Base-by-base conservation (phyloP, 1,140 invertebrate genomes). In the Leptopilina clavipes region DNA sequence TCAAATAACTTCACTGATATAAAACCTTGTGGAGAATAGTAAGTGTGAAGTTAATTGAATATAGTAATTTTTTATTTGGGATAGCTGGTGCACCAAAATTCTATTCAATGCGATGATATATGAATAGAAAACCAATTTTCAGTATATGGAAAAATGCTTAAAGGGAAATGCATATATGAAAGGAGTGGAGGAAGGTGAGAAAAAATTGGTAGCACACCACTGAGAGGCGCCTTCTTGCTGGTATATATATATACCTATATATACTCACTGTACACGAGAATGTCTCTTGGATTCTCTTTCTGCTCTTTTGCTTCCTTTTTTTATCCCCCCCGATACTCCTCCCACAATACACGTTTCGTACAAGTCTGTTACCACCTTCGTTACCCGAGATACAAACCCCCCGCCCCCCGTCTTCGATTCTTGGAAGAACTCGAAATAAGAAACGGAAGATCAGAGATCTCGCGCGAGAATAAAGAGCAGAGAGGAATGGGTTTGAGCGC, bases 331-430 rank as follows among this genome's bases (percentile, higher is more conserved):
- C 45, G 52, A 59, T 70, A 71, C 31, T 37, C 54, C 73, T 70
- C 22, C 72, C 72, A 45, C 76, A 22, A 48, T 48, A 70, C 54
- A 77, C 54, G 72, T 74, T 56, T 74, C 45, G 52, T 70, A 77
- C 76, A 73, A 44, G 76, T 70, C 72, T 71, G 72, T 77, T 77
- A 77, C 72, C 76, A 77, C 54, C 76, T 76, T 73, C n/a, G 54
- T 45, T 71, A 79, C 72, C 54, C 72, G 72, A 77, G 71, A 65
- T 59, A 45, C 59, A 70, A 40, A 65, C 52, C 73, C n/a, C 54
- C 73, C 59, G 52, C 22, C 73, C 56, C 25, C 56, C 59, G 17
- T 65, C 59, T 14, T 11, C 56, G 31, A 25, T 65, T 65, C 54
- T 75, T 40, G 18, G 54, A n/a, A n/a, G n/a, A 70, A 65, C 56